phyloP scores from a whole-genome alignment of 2,888 invertebrate genomes.

The Homarus gammarus region DNA sequence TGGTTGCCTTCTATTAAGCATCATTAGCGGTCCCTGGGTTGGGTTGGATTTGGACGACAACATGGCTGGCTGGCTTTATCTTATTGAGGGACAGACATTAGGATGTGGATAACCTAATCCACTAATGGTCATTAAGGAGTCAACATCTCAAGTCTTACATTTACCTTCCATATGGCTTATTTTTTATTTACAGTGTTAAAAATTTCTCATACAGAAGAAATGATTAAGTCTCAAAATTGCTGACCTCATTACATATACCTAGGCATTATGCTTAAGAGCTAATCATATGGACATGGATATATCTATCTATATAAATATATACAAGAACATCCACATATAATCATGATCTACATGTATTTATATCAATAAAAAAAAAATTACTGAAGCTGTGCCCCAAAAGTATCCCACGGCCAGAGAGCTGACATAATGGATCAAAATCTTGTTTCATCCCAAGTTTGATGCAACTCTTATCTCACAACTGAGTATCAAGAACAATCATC shows the following conservation, averaged over 20 bases:
- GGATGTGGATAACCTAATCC: slow-evolving; percentile 12
- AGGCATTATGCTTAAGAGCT: slow-evolving; percentile 45
- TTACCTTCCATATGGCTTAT: slow-evolving; percentile 47
- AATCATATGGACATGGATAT: slow-evolving; percentile 68
- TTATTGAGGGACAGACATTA: slow-evolving; percentile 46
- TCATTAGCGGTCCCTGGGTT: slow-evolving; percentile 42
- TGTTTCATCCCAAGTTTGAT: background rate
- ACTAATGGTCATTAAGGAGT: slow-evolving; percentile 28
- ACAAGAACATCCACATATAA: slow-evolving; percentile 56
- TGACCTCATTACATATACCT: slow-evolving; percentile 41
- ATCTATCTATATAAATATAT: slow-evolving; percentile 63
- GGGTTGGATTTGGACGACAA: slow-evolving; percentile 46
- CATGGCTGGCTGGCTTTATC: slow-evolving; percentile 44
- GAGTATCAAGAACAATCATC: background rate
- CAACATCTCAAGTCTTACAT: slow-evolving; percentile 52
- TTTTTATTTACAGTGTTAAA: slow-evolving; percentile 53
- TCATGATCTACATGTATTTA: slow-evolving; percentile 69
- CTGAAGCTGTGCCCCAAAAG: slow-evolving; percentile 59
- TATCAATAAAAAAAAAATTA: slow-evolving; percentile 61
- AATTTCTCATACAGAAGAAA: slow-evolving; percentile 49
- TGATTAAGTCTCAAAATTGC: slow-evolving; percentile 51
- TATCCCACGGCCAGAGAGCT: slow-evolving; percentile 41
- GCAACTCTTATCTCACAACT: background rate
- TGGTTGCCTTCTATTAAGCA: slow-evolving; percentile 19
- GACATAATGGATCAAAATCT: slow-evolving; percentile 21